phyloP scores from a whole-genome alignment of 2,888 invertebrate species.

The Agrilus cyanescens region DNA sequence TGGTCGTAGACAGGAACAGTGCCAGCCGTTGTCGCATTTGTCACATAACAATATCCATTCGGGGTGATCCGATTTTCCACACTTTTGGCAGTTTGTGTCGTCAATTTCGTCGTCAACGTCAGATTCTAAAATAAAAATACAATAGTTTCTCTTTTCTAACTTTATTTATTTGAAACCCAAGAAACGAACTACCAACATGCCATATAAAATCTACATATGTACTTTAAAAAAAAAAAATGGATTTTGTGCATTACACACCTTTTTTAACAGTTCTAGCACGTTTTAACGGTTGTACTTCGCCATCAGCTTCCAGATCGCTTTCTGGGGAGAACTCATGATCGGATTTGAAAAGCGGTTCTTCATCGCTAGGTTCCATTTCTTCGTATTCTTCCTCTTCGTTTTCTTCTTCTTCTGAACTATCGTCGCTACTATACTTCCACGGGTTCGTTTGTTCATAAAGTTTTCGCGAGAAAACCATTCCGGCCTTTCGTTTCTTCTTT shows the following conservation, averaged over 20 bases:
- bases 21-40: conserved; percentile 92
- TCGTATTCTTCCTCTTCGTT: conserved; percentile 36
- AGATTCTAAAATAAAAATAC: conserved; percentile 23
- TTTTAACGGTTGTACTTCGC: conserved; percentile 61
- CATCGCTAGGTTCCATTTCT: conserved; percentile 34
- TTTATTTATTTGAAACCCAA: too few relatives aligned
- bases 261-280: conserved; percentile 77
- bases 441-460: conserved; percentile 42
- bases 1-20: conserved; percentile 89
- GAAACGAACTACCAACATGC: conserved; percentile 21
- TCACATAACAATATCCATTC: conserved; percentile 97
- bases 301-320: conserved; percentile 67
- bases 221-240: neutral
- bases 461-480: conserved; percentile 21
- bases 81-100: conserved; percentile 79
- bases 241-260: conserved; percentile 34
- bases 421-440: conserved; percentile 49
- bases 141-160: too few relatives aligned
- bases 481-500: conserved; percentile 30
- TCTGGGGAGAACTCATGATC: conserved; percentile 92
- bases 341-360: conserved; percentile 50
- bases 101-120: conserved; percentile 33
- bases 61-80: conserved; percentile 84
- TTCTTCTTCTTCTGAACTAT: conserved; percentile 32
- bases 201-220: conserved; percentile 2